A percentile compares a stretch with the other conserved stretches of the same genome.
These are phyloP conservation scores for Penaeus vannamei DNA, from an alignment of 1,140 invertebrate genomes.

Conservation along the genomic window DNA sequence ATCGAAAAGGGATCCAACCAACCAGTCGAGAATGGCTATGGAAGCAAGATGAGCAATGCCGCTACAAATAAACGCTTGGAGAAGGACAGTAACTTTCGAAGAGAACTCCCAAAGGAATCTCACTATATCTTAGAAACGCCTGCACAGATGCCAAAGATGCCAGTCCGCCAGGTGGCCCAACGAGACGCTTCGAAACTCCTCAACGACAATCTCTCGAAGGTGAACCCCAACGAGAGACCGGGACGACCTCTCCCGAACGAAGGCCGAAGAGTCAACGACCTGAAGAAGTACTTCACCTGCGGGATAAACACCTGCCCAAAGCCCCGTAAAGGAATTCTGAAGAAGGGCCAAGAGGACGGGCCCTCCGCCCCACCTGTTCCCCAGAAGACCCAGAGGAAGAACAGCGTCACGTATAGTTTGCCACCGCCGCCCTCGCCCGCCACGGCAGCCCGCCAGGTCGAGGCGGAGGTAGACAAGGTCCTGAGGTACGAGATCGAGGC, in stretches of 20 bases:
- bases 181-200: background rate
- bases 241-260: background rate
- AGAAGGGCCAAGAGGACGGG: background rate
- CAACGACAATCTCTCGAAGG: background rate
- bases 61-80: background rate
- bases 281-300: background rate
- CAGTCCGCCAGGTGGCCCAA: background rate
- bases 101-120: constrained; percentile 27
- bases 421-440: constrained; percentile 2
- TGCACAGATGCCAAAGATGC: constrained; percentile 21
- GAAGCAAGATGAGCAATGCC: no score
- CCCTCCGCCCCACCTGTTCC: background rate
- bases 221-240: background rate
- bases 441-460: background rate
- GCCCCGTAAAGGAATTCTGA: constrained; percentile 52
- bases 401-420: constrained; percentile 42
- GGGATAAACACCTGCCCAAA: background rate
- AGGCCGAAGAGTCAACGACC: background rate
- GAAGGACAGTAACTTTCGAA: background rate
- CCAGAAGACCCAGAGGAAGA: background rate
- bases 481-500: no score
- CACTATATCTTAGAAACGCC: constrained; percentile 56
- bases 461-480: background rate
- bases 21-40: no score
- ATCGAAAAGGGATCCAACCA: no score